Conservation (phyloP, 2,888 invertebrate genomes). For the Agriotes lineatus region DNA sequence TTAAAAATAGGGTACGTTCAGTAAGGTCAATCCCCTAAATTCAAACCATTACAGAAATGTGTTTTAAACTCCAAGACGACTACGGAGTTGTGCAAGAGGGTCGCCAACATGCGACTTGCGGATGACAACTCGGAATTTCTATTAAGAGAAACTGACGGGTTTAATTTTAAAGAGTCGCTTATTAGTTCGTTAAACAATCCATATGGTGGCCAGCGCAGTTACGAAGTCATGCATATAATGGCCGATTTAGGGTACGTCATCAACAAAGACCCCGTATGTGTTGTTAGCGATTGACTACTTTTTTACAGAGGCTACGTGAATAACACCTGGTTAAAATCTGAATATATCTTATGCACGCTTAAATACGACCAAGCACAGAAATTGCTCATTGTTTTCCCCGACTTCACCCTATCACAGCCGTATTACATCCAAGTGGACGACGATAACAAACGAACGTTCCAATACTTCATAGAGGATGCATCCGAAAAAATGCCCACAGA, state of each 20-base stretch:
- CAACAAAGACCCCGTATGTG: background rate
- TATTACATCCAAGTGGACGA: constrained; percentile 73
- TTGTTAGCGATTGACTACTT: background rate
- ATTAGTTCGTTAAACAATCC: constrained; percentile 51
- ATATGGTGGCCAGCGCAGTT: constrained; percentile 40
- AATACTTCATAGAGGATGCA: constrained; percentile 75
- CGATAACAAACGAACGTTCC: constrained; percentile 71
- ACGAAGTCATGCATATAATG: constrained; percentile 66
- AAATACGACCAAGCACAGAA: constrained; percentile 69
- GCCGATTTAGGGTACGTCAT: constrained; percentile 65
- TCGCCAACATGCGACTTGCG: constrained; percentile 4
- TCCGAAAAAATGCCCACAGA: constrained; percentile 64
- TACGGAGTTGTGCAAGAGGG: constrained; percentile 35
- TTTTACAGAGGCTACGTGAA: constrained; percentile 58
- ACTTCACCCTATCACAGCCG: constrained; percentile 70
- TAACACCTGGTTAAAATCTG: constrained; percentile 61
- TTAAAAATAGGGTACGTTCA: background rate
- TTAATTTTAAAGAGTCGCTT: constrained; percentile 20
- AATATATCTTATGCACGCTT: constrained; percentile 67
- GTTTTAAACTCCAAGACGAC: constrained; percentile 22
- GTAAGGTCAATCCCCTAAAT: too few relatives aligned
- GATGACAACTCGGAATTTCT: constrained; percentile 11
- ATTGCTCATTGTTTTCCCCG: constrained; percentile 71
- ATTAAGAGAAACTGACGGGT: background rate
- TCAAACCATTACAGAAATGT: constrained; percentile 7